These are phyloP conservation scores for Patiria miniata DNA, from an alignment of 35 echinoderm and acorn worm genomes.

Conservation along the genomic window DNA sequence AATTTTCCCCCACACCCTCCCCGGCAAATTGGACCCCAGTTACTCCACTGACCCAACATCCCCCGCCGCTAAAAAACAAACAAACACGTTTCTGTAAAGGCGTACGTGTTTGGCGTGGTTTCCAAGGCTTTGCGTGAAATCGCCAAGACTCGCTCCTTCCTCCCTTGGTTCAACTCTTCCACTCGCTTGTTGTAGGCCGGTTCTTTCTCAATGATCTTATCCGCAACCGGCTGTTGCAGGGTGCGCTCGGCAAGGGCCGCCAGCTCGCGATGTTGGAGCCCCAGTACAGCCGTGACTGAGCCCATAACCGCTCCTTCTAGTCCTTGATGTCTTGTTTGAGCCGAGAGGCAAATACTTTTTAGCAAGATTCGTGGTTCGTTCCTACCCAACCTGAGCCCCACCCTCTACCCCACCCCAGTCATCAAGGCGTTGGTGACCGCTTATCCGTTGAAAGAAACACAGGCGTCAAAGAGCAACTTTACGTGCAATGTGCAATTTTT, in stretches of 20 bases:
- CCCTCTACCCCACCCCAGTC: no score
- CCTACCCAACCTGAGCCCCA: no score
- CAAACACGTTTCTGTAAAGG: background rate
- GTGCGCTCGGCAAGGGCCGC: background rate
- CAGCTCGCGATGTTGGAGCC: background rate
- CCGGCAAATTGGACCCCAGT: no score
- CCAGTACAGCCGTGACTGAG: background rate
- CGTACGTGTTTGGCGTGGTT: background rate
- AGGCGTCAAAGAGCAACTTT: background rate
- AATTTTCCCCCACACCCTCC: no score
- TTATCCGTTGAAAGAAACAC: background rate
- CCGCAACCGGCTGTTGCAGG: background rate
- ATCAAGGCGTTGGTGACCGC: no score
- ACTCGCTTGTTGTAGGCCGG: slow-evolving; percentile 1
- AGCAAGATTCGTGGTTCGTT: no score
- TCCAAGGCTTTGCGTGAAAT: slow-evolving; percentile 4
- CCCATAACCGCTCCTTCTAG: background rate
- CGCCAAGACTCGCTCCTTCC: background rate
- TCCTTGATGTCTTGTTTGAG: background rate
- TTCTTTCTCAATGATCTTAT: slow-evolving; percentile 13
- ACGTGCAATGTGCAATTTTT: background rate
- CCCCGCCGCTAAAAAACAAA: no score
- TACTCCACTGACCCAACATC: no score
- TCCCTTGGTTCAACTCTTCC: background rate
- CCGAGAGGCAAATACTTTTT: background rate